Evolutionary conservation across 1,140 invertebrate species (phyloP), one percentile per base, ranked within the genome.

Genomic region (Drosophila saltans): DNA sequence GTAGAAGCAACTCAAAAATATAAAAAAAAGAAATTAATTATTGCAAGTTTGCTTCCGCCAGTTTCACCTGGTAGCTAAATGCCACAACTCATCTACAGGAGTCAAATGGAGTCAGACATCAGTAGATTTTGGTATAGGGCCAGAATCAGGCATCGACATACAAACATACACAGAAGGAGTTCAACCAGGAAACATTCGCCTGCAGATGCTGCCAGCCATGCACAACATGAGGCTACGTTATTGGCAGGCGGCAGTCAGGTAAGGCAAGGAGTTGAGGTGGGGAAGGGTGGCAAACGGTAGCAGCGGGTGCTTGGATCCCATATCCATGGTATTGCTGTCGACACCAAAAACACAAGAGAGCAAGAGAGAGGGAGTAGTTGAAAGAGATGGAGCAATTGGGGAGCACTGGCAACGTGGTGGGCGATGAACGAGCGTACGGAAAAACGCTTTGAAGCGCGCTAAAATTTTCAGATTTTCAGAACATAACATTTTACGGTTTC

Each of bases 401-500:
- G 33, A 36, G 33, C 33, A 36, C 6, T 36, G 33, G 4, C 28
- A 39, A 45, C 10, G 59, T 16, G 41, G 52, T 40, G 55, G 52
- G 55, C 21, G 45, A 52, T 52, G 45, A 52, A 52, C 45, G 24
- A 57, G 16, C 61, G 66, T 62, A 61, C 40, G 36, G 36, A 26
- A 41, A 36, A 74, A 62, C 63, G 83, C 80, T 86, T 88, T 86
- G 83, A 78, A 80, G 83, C 83, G 76, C 76, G 76, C 79, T 85
- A 76, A 83, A 88, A 82, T 86, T 88, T 88, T 78, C 80, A 86
- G 83, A 86, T 86, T 86, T 86, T 82, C 84, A 82, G 83, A 88
- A 86, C 83, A 86, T 88, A 86, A 86, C 83, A 86, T 86, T 86
- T 86, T 88, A 86, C 83, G 80, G 83, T 88, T 86, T 86, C 83